These are phyloP conservation scores for Parapristionchus giblindavisi DNA, from an alignment of 2,888 invertebrate genomes.

Conservation along the genomic window DNA sequence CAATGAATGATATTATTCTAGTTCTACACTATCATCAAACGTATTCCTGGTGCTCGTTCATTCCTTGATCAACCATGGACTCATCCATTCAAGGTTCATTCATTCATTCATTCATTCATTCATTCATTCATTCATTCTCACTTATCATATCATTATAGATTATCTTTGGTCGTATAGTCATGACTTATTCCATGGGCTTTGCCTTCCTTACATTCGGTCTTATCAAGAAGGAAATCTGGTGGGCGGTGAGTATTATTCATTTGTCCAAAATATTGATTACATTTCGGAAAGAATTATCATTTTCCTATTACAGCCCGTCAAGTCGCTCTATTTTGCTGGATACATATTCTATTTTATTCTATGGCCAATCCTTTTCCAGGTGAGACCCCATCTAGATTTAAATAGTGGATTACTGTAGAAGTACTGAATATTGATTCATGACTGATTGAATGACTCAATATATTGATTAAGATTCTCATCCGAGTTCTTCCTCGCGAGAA, in stretches of 20 bases:
- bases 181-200: constrained; percentile 67
- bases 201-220: constrained; percentile 69
- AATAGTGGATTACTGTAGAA: not conserved
- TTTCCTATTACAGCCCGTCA: constrained; percentile 59
- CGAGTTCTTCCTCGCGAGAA: constrained; percentile 58
- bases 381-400: not conserved
- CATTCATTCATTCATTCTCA: not conserved
- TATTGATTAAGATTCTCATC: constrained; percentile 51
- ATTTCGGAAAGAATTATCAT: not conserved
- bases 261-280: not conserved
- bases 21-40: constrained; percentile 61
- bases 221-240: constrained; percentile 68
- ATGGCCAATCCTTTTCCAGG: constrained; percentile 31
- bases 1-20: constrained; percentile 43
- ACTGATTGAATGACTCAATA: too few species aligned
- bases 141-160: not conserved
- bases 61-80: constrained; percentile 54
- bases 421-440: not conserved
- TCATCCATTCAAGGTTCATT: constrained; percentile 41
- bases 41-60: constrained; percentile 57
- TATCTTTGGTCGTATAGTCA: constrained; percentile 63
- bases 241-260: constrained; percentile 49
- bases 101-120: not conserved
- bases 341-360: constrained; percentile 62
- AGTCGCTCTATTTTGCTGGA: constrained; percentile 63